phyloP scores from a whole-genome alignment of 2,888 invertebrate species.

The Plutella xylostella region DNA sequence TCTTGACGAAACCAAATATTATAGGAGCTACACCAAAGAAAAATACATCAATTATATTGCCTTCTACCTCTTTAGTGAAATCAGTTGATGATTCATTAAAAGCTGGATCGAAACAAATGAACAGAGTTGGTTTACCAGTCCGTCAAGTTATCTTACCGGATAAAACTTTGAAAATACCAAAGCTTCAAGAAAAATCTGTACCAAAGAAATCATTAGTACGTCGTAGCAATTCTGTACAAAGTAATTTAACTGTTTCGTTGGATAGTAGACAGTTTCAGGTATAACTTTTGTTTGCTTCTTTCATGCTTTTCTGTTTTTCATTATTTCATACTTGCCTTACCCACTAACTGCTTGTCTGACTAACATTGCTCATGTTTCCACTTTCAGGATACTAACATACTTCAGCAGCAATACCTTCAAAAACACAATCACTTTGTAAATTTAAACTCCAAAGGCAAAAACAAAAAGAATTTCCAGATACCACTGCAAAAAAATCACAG shows the following conservation, averaged over 20 bases:
- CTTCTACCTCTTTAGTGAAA: slow-evolving; percentile 57
- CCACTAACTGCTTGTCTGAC: slow-evolving; percentile 32
- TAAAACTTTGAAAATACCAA: slow-evolving; percentile 64
- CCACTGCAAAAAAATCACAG: slow-evolving; percentile 75
- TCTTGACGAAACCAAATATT: slow-evolving; percentile 47
- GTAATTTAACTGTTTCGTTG: slow-evolving; percentile 31
- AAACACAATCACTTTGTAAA: slow-evolving; percentile 69
- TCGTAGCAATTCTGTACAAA: slow-evolving; percentile 59
- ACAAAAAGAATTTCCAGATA: slow-evolving; percentile 74
- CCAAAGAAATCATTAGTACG: slow-evolving; percentile 54
- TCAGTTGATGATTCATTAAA: slow-evolving; percentile 55
- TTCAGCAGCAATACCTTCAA: slow-evolving; percentile 70
- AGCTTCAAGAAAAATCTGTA: slow-evolving; percentile 56
- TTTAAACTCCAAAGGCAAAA: slow-evolving; percentile 56
- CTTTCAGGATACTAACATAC: slow-evolving; percentile 73
- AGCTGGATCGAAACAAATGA: slow-evolving; percentile 34
- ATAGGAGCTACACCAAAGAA: slow-evolving; percentile 58
- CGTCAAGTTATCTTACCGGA: slow-evolving; percentile 57
- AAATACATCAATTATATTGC: slow-evolving; percentile 38
- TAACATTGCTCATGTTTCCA: slow-evolving; percentile 28
- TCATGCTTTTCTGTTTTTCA: slow-evolving; percentile 17
- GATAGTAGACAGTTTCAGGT: slow-evolving; percentile 50
- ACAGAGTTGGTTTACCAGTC: slow-evolving; percentile 49
- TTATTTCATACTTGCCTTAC: slow-evolving; percentile 17
- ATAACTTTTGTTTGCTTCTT: slow-evolving; percentile 31